Evolutionary conservation across 2,113 vertebrate genomes (phyloP).

Genomic region (Tyto alba): DNA sequence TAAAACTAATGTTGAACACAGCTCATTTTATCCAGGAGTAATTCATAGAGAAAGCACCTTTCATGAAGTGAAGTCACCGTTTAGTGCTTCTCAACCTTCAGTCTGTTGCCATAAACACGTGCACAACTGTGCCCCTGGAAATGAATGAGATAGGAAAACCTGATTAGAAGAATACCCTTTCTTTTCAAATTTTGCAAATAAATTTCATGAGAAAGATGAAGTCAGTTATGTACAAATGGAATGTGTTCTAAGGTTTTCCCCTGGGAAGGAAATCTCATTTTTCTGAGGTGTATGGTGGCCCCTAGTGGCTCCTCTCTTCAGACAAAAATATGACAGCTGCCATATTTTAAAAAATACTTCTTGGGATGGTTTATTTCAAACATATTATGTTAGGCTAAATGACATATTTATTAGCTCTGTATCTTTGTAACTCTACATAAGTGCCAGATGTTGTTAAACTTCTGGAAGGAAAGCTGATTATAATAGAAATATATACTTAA

Average conservation of each 20-base stretch:
- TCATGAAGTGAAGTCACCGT: background rate
- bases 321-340: background rate
- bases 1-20: background rate
- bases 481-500: background rate
- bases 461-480: background rate
- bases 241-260: background rate
- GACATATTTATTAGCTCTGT: background rate
- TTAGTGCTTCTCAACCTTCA: background rate
- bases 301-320: slow-evolving; percentile 19
- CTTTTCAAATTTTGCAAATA: background rate
- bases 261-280: background rate
- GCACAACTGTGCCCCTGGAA: background rate
- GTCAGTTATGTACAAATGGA: background rate
- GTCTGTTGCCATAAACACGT: background rate
- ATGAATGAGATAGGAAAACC: background rate
- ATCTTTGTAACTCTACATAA: background rate
- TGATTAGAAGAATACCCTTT: background rate
- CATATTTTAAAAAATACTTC: background rate
- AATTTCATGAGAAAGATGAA: background rate
- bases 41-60: background rate
- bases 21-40: background rate
- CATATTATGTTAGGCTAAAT: background rate
- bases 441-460: background rate
- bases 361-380: background rate
- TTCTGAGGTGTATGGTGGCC: slow-evolving; percentile 27